Percentiles rank a stretch among this genome's conserved stretches.
These are phyloP conservation scores for Aurelia sp. DNA, from an alignment of 30 jellyfish, hydroid and myxozoan genomes.

Conservation along the genomic window DNA sequence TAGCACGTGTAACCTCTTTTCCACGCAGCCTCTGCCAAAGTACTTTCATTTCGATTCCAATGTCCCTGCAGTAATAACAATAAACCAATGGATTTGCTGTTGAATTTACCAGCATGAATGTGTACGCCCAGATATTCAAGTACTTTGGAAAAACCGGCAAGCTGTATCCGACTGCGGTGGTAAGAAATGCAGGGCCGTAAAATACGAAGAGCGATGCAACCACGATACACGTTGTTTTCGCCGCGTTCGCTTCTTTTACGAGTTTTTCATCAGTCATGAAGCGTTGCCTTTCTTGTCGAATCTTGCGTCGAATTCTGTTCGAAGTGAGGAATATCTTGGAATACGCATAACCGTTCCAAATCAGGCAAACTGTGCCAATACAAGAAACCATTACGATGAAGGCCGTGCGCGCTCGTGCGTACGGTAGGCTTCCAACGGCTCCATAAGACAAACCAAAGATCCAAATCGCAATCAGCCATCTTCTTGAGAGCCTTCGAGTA, in stretches of 20 bases:
- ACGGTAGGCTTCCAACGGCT: constrained; percentile 56
- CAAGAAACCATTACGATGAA: constrained; percentile 49
- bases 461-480: constrained; percentile 48
- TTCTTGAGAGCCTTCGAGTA: constrained; percentile 42
- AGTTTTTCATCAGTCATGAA: constrained; percentile 53
- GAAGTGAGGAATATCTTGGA: constrained; percentile 57
- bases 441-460: constrained; percentile 46
- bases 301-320: constrained; percentile 31
- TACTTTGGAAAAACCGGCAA: constrained; percentile 28
- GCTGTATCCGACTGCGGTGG: constrained; percentile 57
- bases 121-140: constrained; percentile 72
- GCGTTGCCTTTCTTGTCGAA: constrained; percentile 57
- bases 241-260: constrained; percentile 73
- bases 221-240: constrained; percentile 57
- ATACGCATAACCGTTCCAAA: constrained; percentile 72
- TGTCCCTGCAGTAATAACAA: constrained; percentile 68
- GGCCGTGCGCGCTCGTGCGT: constrained; percentile 7
- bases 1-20: not conserved
- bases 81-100: constrained; percentile 71
- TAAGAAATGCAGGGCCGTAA: constrained; percentile 61
- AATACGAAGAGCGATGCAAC: constrained; percentile 52
- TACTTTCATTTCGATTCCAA: constrained; percentile 45
- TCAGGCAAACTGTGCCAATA: constrained; percentile 50
- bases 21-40: constrained; percentile 29
- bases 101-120: constrained; percentile 68